These are phyloP conservation scores for Parnassius apollo DNA, from an alignment of 2,888 invertebrate species.

Conservation along the genomic window DNA sequence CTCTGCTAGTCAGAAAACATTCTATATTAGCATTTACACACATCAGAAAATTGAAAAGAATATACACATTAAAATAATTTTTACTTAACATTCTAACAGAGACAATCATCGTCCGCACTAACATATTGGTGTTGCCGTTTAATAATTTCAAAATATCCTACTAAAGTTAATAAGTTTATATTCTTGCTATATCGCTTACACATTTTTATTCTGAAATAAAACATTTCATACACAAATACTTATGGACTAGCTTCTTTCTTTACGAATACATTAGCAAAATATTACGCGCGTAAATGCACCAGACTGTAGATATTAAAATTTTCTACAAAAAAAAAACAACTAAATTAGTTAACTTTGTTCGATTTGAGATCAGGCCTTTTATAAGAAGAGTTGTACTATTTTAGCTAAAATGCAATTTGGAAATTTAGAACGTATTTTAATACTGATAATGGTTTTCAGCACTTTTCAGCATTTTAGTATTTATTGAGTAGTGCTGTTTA, in stretches of 20 bases:
- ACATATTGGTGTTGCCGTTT: conserved; percentile 19
- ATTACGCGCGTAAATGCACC: conserved; percentile 24
- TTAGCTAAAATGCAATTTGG: conserved; percentile 35
- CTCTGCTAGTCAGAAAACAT: too few relatives aligned
- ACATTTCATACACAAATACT: conserved; percentile 22
- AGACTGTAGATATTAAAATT: conserved; percentile 17
- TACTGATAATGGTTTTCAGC: conserved; percentile 23
- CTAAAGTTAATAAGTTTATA: conserved; percentile 15
- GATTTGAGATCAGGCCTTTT: conserved; percentile 54
- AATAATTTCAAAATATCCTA: conserved; percentile 18
- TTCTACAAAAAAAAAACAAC: conserved; percentile 35
- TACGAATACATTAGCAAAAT: conserved; percentile 24
- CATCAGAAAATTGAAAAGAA: conserved; percentile 1
- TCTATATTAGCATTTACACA: not conserved
- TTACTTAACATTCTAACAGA: conserved; percentile 1
- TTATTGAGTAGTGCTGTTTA: not conserved
- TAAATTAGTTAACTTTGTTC: conserved; percentile 50
- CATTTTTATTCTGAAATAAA: conserved; percentile 9
- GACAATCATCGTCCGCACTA: conserved; percentile 3
- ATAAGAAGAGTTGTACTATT: conserved; percentile 33
- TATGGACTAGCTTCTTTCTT: conserved; percentile 34
- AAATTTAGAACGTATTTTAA: conserved; percentile 30
- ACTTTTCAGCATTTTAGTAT: too few relatives aligned
- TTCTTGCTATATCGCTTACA: not conserved
- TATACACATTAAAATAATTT: conserved; percentile 5